These are phyloP conservation scores for Alitta virens DNA, from an alignment of 2,888 invertebrate genomes.

Conservation along the genomic window DNA sequence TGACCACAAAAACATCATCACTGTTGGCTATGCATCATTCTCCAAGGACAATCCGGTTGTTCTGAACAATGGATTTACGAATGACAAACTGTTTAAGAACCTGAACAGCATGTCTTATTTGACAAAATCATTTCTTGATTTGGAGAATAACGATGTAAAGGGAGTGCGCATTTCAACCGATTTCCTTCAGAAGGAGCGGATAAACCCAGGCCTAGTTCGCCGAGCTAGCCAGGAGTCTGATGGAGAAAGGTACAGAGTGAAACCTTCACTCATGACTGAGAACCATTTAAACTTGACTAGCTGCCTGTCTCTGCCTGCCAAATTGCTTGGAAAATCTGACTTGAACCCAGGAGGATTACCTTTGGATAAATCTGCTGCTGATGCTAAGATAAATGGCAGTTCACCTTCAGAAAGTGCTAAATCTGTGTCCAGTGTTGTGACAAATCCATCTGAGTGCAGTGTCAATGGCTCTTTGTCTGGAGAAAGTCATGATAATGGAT, in stretches of 20 bases:
- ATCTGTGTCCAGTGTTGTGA: too few relatives aligned
- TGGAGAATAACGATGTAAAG: slow-evolving; percentile 5
- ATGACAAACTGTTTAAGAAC: slow-evolving; percentile 12
- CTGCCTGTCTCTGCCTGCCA: slow-evolving; percentile 14
- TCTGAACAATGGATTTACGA: slow-evolving; percentile 5
- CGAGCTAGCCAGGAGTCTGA: too few relatives aligned
- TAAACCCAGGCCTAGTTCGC: neutral
- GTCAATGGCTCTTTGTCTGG: too few relatives aligned
- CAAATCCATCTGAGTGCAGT: too few relatives aligned
- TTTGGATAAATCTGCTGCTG: neutral
- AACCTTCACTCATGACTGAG: neutral
- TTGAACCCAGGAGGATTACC: slow-evolving; percentile 13
- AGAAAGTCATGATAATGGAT: too few relatives aligned
- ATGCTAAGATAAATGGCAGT: neutral
- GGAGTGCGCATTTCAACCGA: slow-evolving; percentile 8
- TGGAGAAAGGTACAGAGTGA: too few relatives aligned
- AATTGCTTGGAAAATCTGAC: slow-evolving; percentile 13
- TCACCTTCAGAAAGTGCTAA: too few relatives aligned
- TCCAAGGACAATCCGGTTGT: slow-evolving; percentile 15
- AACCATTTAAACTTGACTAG: slow-evolving; percentile 10
- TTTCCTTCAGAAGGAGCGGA: slow-evolving; percentile 7
- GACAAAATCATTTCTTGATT: slow-evolving; percentile 3
- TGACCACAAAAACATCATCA: slow-evolving; percentile 20
- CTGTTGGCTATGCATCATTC: slow-evolving; percentile 24
- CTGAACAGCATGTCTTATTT: slow-evolving; percentile 12